These are phyloP conservation scores for Hormiphora californensis DNA, from an alignment of 37 sponge, comb jelly and placozoan species.

Conservation along the genomic window DNA sequence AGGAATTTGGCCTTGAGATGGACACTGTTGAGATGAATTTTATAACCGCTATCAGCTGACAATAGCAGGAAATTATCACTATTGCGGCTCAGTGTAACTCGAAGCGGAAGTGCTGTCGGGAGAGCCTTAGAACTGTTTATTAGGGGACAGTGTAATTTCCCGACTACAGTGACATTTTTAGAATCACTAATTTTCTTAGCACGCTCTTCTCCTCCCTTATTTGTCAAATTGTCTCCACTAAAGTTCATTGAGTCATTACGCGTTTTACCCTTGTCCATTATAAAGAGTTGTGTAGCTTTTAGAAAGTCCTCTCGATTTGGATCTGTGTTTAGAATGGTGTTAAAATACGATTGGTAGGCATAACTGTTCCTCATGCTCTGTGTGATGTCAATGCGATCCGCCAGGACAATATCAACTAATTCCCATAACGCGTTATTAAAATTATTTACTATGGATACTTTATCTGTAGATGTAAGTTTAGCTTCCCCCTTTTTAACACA, in stretches of 20 bases:
- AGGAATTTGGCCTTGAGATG: too few species aligned
- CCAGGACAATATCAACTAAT: background rate
- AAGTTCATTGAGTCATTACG: background rate
- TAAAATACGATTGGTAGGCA: background rate
- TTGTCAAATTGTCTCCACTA: background rate
- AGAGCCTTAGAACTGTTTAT: background rate
- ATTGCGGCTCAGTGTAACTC: background rate
- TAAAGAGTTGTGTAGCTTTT: background rate
- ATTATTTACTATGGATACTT: background rate
- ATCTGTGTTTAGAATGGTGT: background rate
- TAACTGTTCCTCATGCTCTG: background rate
- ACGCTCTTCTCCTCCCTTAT: background rate
- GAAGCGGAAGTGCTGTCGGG: background rate
- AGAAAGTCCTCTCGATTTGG: slow-evolving; percentile 9
- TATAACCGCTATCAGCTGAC: background rate
- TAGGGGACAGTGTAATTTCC: background rate
- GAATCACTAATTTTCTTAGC: background rate
- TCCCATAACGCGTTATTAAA: background rate
- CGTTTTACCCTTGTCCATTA: background rate
- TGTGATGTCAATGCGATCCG: background rate
- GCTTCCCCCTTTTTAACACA: background rate
- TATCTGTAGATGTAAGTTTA: background rate
- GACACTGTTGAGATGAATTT: background rate
- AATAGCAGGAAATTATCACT: background rate
- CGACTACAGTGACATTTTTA: background rate